Conservation (phyloP, 2,113 vertebrate species). For the Microcebus jonahi region DNA sequence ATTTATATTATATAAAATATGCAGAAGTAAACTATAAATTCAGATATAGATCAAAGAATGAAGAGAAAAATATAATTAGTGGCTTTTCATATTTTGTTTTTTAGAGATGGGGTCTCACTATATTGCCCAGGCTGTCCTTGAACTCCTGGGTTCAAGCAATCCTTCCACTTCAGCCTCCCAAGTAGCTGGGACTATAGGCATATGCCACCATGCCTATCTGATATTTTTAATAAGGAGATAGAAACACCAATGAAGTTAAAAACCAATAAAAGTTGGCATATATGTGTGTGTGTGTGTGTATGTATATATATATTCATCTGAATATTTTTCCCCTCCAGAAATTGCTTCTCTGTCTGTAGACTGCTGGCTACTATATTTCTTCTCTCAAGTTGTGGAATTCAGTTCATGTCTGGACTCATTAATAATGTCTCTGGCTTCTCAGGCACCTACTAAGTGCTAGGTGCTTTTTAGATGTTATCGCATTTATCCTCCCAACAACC, state of each 20-base stretch:
- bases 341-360: not conserved
- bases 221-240: not conserved
- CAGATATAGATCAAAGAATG: not conserved
- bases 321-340: not conserved
- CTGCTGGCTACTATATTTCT: not conserved
- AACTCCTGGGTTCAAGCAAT: not conserved
- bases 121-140: not conserved
- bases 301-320: not conserved
- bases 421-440: not conserved
- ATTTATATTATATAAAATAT: not conserved
- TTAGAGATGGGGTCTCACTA: not conserved
- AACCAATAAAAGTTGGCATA: not conserved
- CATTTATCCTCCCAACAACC: not conserved
- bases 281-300: not conserved
- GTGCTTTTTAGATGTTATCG: not conserved
- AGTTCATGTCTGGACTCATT: not conserved
- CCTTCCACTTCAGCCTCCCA: not conserved
- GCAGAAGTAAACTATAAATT: not conserved
- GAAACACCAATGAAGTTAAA: not conserved
- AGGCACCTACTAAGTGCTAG: slow-evolving; percentile 8
- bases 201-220: not conserved
- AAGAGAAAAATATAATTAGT: not conserved
- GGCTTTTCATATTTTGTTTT: not conserved
- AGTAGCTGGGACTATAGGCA: not conserved
- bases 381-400: slow-evolving; percentile 19